phyloP scores from a whole-genome alignment of 2,888 invertebrate genomes.

The Drosophila paranaensis region DNA sequence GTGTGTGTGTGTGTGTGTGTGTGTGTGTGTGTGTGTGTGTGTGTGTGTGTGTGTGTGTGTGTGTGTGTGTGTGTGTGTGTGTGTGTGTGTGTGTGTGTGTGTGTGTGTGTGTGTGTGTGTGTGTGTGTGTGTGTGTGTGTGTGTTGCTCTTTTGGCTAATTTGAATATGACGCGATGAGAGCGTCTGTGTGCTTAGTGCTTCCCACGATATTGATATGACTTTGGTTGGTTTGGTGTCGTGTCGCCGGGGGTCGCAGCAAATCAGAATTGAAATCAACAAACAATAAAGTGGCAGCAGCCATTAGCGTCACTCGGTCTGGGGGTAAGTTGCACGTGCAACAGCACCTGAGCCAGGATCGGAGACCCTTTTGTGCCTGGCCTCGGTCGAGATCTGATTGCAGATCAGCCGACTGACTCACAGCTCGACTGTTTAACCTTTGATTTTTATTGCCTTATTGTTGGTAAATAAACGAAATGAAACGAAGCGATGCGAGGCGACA shows the following conservation, averaged over 20 bases:
- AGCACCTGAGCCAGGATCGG: conserved; percentile 44
- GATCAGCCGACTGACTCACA: conserved; percentile 6
- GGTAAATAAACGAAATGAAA: conserved; percentile 51
- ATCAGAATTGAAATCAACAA: conserved; percentile 58
- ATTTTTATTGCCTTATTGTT: conserved; percentile 71
- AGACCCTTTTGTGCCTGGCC: not conserved
- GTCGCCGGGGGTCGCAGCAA: conserved; percentile 33
- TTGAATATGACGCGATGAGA: conserved; percentile 58
- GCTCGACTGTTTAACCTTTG: conserved; percentile 46
- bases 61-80: conserved; percentile 3
- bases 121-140: not conserved
- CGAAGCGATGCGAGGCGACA: conserved; percentile 5
- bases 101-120: not conserved
- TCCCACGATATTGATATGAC: conserved; percentile 76
- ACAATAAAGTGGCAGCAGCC: conserved; percentile 59
- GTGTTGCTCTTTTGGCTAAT: conserved; percentile 55
- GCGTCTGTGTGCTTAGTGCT: conserved; percentile 50
- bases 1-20: not conserved
- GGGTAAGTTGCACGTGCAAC: conserved; percentile 51
- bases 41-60: conserved; percentile 1
- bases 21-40: too few relatives aligned
- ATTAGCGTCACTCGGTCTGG: conserved; percentile 35
- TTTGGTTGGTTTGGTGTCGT: conserved; percentile 45
- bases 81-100: not conserved
- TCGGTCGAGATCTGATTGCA: conserved; percentile 8